phyloP scores from a whole-genome alignment of 2,113 vertebrate genomes.

The Psilopsiagon aymara region DNA sequence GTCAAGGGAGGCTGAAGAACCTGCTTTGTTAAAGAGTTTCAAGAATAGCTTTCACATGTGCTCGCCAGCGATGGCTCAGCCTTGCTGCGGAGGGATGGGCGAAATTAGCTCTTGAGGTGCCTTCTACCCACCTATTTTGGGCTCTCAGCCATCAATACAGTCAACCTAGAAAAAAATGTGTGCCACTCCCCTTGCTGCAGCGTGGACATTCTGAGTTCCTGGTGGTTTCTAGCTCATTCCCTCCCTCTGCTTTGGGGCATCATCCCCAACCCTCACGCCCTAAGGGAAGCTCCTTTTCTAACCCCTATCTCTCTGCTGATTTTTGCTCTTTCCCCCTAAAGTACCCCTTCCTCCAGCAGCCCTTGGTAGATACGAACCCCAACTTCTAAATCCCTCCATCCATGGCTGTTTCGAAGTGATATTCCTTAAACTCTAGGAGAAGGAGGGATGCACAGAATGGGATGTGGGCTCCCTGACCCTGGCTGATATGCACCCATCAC shows the following conservation, averaged over 20 bases:
- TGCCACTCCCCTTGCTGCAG: background rate
- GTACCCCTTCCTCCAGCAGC: background rate
- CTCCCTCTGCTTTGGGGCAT: background rate
- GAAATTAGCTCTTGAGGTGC: slow-evolving; percentile 56
- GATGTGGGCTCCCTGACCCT: too few species aligned
- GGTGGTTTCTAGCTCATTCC: background rate
- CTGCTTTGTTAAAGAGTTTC: slow-evolving; percentile 58
- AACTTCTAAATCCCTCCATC: background rate
- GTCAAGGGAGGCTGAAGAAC: slow-evolving; percentile 54
- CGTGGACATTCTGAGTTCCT: background rate
- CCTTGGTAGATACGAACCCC: background rate
- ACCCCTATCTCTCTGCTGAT: fast-evolving
- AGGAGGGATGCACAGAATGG: background rate
- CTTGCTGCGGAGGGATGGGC: background rate
- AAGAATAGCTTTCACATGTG: slow-evolving; percentile 49
- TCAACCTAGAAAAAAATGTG: background rate
- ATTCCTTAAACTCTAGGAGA: background rate
- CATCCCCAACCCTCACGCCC: background rate
- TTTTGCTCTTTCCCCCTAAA: background rate
- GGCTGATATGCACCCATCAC: background rate
- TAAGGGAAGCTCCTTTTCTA: background rate
- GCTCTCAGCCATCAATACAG: background rate
- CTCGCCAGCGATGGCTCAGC: background rate
- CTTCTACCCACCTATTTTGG: slow-evolving; percentile 50
- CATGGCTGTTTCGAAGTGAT: fast-evolving